Evolutionary conservation across 1,140 invertebrate genomes (phyloP).

Genomic region (Paralvinella palmiformis): DNA sequence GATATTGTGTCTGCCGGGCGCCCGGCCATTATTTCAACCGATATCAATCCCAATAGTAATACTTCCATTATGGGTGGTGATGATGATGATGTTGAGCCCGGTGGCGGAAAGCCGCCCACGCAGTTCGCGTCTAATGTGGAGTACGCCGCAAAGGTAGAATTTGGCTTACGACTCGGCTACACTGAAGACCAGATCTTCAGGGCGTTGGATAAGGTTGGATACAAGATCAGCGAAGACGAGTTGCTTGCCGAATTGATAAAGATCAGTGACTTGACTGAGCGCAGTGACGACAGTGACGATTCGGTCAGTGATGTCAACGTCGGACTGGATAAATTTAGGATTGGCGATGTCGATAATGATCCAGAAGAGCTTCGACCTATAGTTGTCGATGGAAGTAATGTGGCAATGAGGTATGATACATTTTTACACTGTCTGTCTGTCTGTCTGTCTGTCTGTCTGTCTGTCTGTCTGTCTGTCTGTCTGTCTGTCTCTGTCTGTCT

Average conservation of each 20-base stretch:
- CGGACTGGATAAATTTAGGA: not conserved
- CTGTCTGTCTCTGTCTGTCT: constrained; percentile 11
- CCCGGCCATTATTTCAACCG: too few relatives aligned
- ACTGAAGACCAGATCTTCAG: constrained; percentile 76
- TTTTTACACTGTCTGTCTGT: constrained; percentile 11
- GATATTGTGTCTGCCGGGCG: too few relatives aligned
- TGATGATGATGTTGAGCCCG: too few relatives aligned
- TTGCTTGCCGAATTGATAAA: constrained; percentile 65
- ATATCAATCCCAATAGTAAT: too few relatives aligned
- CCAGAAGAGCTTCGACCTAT: constrained; percentile 32
- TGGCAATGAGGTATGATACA: constrained; percentile 50
- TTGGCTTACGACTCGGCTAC: constrained; percentile 84
- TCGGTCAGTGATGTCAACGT: not conserved
- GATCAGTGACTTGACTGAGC: not conserved
- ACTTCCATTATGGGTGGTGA: too few relatives aligned
- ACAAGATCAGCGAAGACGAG: constrained; percentile 77
- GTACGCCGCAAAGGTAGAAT: constrained; percentile 58
- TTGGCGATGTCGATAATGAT: not conserved
- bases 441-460: constrained; percentile 10
- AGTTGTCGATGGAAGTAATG: constrained; percentile 49
- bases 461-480: constrained; percentile 11
- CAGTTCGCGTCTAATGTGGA: not conserved
- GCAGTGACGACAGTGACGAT: constrained; percentile 4
- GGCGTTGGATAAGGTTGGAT: constrained; percentile 74
- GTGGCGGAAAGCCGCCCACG: too few relatives aligned